Evolutionary conservation across 1,140 invertebrate genomes (phyloP).

Genomic region (Oryzaephilus surinamensis): DNA sequence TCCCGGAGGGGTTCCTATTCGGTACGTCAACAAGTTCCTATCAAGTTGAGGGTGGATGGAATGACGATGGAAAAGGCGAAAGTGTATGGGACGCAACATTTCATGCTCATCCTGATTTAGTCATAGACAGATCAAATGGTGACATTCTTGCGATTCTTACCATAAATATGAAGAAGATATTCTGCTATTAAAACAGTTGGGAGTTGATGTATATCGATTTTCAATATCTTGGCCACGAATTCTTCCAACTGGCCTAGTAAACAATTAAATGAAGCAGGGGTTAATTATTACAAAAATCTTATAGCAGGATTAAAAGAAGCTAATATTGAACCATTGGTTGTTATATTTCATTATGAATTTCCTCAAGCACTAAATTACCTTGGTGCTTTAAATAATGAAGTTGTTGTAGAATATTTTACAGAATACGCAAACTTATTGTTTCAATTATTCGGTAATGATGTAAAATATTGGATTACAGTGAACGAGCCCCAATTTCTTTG

Average conservation of each 20-base stretch:
- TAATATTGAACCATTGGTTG: constrained; percentile 53
- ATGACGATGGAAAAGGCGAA: constrained; percentile 35
- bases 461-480: constrained; percentile 42
- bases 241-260: not conserved
- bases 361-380: constrained; percentile 30
- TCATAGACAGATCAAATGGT: constrained; percentile 41
- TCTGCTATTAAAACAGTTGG: constrained; percentile 35
- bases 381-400: constrained; percentile 30
- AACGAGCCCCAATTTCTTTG: constrained; percentile 41
- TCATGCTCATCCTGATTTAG: constrained; percentile 39
- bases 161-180: constrained; percentile 45
- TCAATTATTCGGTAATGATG: constrained; percentile 18
- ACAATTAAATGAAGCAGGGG: constrained; percentile 36
- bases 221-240: constrained; percentile 47
- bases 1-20: constrained; percentile 39
- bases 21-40: constrained; percentile 28
- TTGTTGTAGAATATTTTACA: constrained; percentile 27
- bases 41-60: constrained; percentile 36
- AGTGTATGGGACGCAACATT: constrained; percentile 47
- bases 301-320: constrained; percentile 46
- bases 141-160: constrained; percentile 47
- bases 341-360: constrained; percentile 30
- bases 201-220: constrained; percentile 41
- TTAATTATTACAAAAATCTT: constrained; percentile 52
- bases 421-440: constrained; percentile 29